These are phyloP conservation scores for Gymnarchus niloticus DNA, from an alignment of 2,113 vertebrate genomes.

Conservation along the genomic window DNA sequence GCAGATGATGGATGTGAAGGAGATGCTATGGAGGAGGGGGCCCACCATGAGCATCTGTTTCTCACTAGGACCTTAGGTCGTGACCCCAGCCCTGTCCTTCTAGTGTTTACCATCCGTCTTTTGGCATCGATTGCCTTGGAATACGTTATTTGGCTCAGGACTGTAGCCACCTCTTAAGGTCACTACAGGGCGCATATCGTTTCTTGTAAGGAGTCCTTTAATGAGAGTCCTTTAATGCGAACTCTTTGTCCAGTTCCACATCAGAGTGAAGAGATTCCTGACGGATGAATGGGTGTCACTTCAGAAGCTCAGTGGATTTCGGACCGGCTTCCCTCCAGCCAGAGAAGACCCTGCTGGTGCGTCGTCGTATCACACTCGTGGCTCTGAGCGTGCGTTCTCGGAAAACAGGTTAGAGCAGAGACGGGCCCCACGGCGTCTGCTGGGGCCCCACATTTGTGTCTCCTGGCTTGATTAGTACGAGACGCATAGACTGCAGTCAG, in stretches of 20 bases:
- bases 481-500: neutral
- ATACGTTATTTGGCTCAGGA: neutral
- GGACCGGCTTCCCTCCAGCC: neutral
- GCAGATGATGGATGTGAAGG: neutral
- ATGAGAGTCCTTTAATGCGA: neutral
- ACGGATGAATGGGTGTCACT: neutral
- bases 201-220: neutral
- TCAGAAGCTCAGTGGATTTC: neutral
- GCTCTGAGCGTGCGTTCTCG: neutral
- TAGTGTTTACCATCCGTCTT: too few relatives aligned
- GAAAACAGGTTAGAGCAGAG: neutral
- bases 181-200: neutral
- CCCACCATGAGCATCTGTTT: neutral
- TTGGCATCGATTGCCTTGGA: neutral
- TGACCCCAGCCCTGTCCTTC: too few relatives aligned
- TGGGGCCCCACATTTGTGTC: neutral
- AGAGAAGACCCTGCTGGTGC: neutral
- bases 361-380: neutral
- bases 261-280: neutral
- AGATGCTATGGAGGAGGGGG: neutral
- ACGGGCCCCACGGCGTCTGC: too few relatives aligned
- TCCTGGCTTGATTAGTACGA: neutral
- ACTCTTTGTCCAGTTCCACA: neutral
- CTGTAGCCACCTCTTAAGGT: neutral
- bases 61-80: neutral